Base-by-base conservation (phyloP, 2,888 invertebrate species). In the Drosophila infuscata region DNA sequence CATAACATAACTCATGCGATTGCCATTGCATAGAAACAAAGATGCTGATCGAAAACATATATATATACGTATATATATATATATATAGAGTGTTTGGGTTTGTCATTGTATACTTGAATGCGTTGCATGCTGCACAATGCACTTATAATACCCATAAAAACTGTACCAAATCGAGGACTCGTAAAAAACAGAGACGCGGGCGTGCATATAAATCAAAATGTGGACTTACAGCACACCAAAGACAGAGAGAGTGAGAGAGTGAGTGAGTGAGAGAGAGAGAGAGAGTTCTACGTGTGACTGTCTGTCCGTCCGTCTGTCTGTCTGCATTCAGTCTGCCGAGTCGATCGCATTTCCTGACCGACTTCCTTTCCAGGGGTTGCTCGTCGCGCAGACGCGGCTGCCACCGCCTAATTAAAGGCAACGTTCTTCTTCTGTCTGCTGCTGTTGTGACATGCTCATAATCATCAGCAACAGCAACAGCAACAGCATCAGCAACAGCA, bases 191-290 rank as follows among this genome's bases (percentile, higher is more conserved):
- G 88, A 79, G 84, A 91, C 91, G 92, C 91, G 91, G 91, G 91
- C 91, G 91, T 91, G 91, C 91, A 86, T 91, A 91, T 91, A 91
- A 91, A 91, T 91, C 91, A 91, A 91, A 91, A 82, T 91, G 90
- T 90, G 89, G 88, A 88, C 91, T 91, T 91, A 91, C 66, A 66
- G 71, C 74, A 67, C 25, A 25, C 25, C 25, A 25, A 25, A 25
- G 25, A 25, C 2, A 25, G 25, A 25, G 25, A 25, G 25, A 25
- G 25, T 2, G 25, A 25, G 25, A 25, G 25, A 25, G 25, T 2
- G 25, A 25, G 25, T 2, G 25, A 25, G 25, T 3, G 25, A 3
- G 25, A 25, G 25, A 25, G 25, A 25, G 25, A 3, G 25, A 25
- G 25, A 25, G 25, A 25, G 25, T 25, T 25, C 25, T 25, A 5